These are phyloP conservation scores for Mus caroli DNA, from an alignment of 2,797 vertebrate species.

Conservation along the genomic window DNA sequence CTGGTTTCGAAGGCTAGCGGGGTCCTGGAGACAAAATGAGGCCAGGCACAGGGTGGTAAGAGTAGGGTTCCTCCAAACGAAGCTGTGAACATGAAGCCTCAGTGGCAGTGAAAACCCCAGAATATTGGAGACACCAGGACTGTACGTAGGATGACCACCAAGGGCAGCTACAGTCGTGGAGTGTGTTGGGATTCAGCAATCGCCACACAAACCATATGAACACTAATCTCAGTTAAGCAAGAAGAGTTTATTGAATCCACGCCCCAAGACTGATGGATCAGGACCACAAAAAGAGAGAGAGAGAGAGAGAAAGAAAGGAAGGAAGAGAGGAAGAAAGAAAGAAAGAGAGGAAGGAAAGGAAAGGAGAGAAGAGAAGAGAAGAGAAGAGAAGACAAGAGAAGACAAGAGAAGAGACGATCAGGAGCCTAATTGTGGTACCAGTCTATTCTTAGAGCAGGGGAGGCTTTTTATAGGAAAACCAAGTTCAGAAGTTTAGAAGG, in stretches of 20 bases:
- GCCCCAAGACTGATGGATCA: not conserved
- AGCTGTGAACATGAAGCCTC: not conserved
- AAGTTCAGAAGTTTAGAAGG: not conserved
- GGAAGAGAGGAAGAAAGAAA: too few species aligned
- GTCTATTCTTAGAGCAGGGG: not conserved
- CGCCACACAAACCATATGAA: not conserved
- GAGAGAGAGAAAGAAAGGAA: too few species aligned
- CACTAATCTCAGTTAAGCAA: not conserved
- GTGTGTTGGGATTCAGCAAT: not conserved
- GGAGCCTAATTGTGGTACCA: not conserved
- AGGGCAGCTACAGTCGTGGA: not conserved
- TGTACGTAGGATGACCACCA: not conserved
- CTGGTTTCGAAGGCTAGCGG: not conserved
- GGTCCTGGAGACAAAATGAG: not conserved
- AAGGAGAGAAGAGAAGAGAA: too few species aligned
- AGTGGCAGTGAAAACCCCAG: not conserved
- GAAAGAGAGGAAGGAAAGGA: too few species aligned
- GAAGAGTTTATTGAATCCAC: not conserved
- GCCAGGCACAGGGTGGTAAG: not conserved
- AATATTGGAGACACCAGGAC: not conserved
- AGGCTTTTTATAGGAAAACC: not conserved
- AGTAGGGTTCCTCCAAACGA: not conserved
- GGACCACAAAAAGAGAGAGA: not conserved
- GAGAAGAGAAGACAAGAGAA: too few species aligned
- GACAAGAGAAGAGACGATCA: not conserved